phyloP scores from a whole-genome alignment of 2,113 vertebrate species.

The Brienomyrus longianalis region DNA sequence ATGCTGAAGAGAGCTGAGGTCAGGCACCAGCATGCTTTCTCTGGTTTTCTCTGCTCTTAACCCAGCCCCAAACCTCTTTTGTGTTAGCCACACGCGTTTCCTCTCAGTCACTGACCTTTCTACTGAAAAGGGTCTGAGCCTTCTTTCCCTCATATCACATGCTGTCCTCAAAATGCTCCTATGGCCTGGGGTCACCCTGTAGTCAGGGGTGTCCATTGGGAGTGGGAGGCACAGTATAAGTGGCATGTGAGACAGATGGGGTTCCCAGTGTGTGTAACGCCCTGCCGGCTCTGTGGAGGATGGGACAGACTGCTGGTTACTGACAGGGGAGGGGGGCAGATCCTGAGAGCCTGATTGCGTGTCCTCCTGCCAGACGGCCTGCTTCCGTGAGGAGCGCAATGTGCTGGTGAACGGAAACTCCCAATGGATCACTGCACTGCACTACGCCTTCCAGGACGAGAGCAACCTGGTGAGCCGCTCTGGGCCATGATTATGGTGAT shows the following conservation, averaged over 20 bases:
- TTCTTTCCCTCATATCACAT: not conserved
- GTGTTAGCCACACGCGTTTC: not conserved
- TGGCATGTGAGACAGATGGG: too few species aligned
- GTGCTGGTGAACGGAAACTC: constrained; percentile 93
- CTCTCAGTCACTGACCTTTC: not conserved
- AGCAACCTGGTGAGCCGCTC: constrained; percentile 76
- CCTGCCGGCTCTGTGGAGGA: too few species aligned
- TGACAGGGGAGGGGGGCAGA: not conserved
- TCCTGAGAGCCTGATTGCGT: not conserved
- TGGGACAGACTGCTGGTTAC: not conserved
- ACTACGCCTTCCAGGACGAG: constrained; percentile 49
- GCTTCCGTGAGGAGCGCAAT: constrained; percentile 90
- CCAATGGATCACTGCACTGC: constrained; percentile 92
- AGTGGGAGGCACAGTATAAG: too few species aligned
- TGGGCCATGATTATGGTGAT: not conserved
- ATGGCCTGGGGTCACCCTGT: not conserved
- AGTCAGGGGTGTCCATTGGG: not conserved
- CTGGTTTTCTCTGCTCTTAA: not conserved
- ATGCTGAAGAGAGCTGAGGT: constrained; percentile 98
- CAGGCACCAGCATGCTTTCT: constrained; percentile 26
- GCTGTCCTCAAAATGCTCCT: not conserved
- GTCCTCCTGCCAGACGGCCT: constrained; percentile 73
- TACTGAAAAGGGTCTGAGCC: too few species aligned
- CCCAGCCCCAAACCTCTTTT: not conserved
- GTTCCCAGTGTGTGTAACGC: too few species aligned